Evolutionary conservation across 23 tunicate species (phyloP), one percentile per base, ranked within the genome.

Genomic region (Clavelina lepadiformis): DNA sequence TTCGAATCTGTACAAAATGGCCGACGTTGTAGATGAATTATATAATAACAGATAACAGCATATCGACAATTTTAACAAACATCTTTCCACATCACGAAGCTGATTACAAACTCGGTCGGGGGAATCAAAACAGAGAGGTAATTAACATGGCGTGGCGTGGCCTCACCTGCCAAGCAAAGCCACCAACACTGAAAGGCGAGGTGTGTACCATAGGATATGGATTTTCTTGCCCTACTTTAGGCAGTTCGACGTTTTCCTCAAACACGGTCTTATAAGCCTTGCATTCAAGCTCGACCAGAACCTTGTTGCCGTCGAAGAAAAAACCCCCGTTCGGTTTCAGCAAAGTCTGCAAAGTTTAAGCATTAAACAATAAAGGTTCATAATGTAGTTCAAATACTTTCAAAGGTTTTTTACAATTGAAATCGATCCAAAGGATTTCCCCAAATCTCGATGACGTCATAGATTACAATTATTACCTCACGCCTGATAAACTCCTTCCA

Each of bases 401-500:
- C n/a, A n/a, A n/a, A n/a, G n/a, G n/a, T n/a, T n/a, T n/a, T n/a
- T n/a, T n/a, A n/a, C n/a, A n/a, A n/a, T n/a, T n/a, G n/a, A n/a
- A n/a, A n/a, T n/a, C n/a, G n/a, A n/a, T n/a, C n/a, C n/a, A n/a
- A n/a, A n/a, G n/a, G n/a, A n/a, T n/a, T n/a, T n/a, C n/a, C n/a
- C n/a, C n/a, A n/a, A n/a, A n/a, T n/a, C n/a, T n/a, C n/a, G n/a
- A n/a, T n/a, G 49, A 41, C 11, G 15, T 41, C 15, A 41, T 41
- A 15, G 15, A 41, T 41, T 11, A 41, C 49, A 15, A 41, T 41
- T 8, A 41, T 8, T 37, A 89, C 97, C 89, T 93, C 98, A 67
- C 89, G 61, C 7, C 98, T 64, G 18, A 85, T 85, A 57, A 93
- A 93, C 49, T 93, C 98, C 65, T 93, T 93, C 98, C 98, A 93